Base-by-base conservation (phyloP, 2,888 invertebrate genomes). In the Mimumesa dahlbomi region DNA sequence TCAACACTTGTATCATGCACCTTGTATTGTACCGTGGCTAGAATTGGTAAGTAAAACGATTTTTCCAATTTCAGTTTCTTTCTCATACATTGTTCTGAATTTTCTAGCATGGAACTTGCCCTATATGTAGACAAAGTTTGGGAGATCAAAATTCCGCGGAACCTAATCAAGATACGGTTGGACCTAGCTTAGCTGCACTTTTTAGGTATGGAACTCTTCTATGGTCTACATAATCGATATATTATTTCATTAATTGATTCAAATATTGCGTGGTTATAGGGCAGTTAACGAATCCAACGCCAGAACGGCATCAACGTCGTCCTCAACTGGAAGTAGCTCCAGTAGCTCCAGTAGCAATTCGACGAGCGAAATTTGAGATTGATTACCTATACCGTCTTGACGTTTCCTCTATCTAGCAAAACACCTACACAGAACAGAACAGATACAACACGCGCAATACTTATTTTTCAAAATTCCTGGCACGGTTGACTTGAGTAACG, bases 11-110 rank as follows among this genome's bases (percentile, higher is more conserved):
- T 99, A 96, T 91, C 98, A 99, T 90, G 93, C 95, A 87, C 93
- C 93, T 75, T 98, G 98, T 89, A 98, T 99, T 90, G 93, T 96
- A 79, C 98, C 97, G 65, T 99, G 98, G 98, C 91, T 99, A 83
- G 95, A 97, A 92, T 91, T 98, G 88, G 93, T 93, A 88, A 89
- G 91, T 85, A 48, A 19, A n/a, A n/a, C n/a, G n/a, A n/a, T n/a
- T n/a, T n/a, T n/a, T n/a, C n/a, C n/a, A n/a, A n/a, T n/a, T n/a
- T n/a, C n/a, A n/a, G n/a, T n/a, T n/a, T n/a, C n/a, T n/a, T n/a
- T n/a, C n/a, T n/a, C n/a, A n/a, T n/a, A n/a, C n/a, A n/a, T n/a
- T n/a, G n/a, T n/a, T n/a, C n/a, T n/a, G n/a, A n/a, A n/a, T n/a
- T 62, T 56, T 62, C 19, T 73, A 93, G 91, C 98, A 98, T 91